phyloP scores from a whole-genome alignment of 1,140 invertebrate species.

The Gonioctena quinquepunctata region DNA sequence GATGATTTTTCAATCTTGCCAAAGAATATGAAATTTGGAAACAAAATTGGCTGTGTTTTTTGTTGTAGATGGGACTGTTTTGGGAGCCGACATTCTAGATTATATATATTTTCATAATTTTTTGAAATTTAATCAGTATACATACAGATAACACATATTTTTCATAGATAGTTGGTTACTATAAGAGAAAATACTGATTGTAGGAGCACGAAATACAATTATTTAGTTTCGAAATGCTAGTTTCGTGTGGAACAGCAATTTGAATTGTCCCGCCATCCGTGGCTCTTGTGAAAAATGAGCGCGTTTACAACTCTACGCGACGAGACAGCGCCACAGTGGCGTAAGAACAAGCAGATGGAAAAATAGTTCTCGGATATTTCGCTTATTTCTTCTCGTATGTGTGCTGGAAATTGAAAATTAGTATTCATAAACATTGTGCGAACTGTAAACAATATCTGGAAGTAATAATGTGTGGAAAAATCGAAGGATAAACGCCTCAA shows the following conservation, averaged over 20 bases:
- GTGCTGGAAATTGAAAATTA: conserved; percentile 14
- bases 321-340: conserved; percentile 45
- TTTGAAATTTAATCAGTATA: too few species aligned
- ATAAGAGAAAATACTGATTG: too few species aligned
- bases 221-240: too few species aligned
- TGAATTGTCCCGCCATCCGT: conserved; percentile 33
- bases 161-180: too few species aligned
- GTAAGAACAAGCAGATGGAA: conserved; percentile 43
- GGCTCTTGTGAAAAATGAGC: conserved; percentile 41
- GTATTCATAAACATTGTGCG: conserved; percentile 4
- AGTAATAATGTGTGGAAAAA: background rate
- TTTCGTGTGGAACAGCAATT: background rate
- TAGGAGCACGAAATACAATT: too few species aligned
- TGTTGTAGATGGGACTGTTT: too few species aligned
- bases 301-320: conserved; percentile 43
- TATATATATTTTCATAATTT: too few species aligned
- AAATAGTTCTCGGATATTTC: conserved; percentile 43
- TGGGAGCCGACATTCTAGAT: too few species aligned
- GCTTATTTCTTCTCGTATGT: conserved; percentile 4
- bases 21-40: too few species aligned
- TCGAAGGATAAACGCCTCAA: conserved; percentile 18
- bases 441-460: conserved; percentile 4
- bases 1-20: too few species aligned
- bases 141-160: too few species aligned
- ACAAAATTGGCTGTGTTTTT: too few species aligned